Evolutionary conservation across 1,140 invertebrate species (phyloP).

Genomic region (Leguminivora glycinivorella): DNA sequence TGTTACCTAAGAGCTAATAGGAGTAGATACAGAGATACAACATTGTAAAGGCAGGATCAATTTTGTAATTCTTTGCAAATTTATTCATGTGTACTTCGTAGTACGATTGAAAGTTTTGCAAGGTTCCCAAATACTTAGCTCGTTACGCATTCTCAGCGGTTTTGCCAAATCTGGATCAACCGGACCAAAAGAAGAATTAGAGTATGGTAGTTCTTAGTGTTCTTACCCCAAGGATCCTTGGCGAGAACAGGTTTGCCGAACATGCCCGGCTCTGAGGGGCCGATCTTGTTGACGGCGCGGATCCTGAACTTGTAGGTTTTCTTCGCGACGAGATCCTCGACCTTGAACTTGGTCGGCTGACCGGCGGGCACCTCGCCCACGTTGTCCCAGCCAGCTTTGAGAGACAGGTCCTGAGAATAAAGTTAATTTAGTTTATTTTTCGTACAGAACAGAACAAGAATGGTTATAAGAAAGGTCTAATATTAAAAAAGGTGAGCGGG

Average conservation of each 20-base stretch:
- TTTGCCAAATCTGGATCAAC: too few relatives aligned
- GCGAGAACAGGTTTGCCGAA: constrained; percentile 93
- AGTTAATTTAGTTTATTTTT: not conserved
- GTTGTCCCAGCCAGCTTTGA: constrained; percentile 89
- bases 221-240: constrained; percentile 97
- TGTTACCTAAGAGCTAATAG: too few relatives aligned
- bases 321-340: constrained; percentile 91
- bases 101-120: too few relatives aligned
- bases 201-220: too few relatives aligned
- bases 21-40: too few relatives aligned
- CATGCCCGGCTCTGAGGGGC: constrained; percentile 91
- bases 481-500: too few relatives aligned
- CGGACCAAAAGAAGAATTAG: not conserved
- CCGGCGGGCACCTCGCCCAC: constrained; percentile 86
- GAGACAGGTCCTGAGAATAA: constrained; percentile 65
- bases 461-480: too few relatives aligned
- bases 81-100: too few relatives aligned
- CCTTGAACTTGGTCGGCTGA: constrained; percentile 87
- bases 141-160: too few relatives aligned
- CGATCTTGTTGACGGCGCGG: constrained; percentile 94
- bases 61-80: too few relatives aligned
- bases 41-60: too few relatives aligned
- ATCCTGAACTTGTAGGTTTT: constrained; percentile 98
- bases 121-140: too few relatives aligned
- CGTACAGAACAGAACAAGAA: not conserved